Conservation (phyloP, 2,888 invertebrate genomes). For the Scaptomyza flava region DNA sequence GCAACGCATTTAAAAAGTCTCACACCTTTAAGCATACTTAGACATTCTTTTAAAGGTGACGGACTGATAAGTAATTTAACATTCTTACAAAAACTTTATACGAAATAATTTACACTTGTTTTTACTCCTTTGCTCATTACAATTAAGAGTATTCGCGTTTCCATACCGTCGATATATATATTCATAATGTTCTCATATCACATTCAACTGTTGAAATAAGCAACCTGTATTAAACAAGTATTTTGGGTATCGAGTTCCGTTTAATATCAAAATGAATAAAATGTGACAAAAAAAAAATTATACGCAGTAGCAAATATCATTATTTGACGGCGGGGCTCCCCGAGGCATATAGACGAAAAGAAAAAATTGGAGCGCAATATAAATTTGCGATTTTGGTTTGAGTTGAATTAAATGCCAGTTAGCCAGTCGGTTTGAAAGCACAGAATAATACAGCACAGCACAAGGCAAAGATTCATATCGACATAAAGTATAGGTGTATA, state of each 20-base stretch:
- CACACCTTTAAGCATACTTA: not conserved
- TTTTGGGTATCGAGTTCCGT: slow-evolving; percentile 17
- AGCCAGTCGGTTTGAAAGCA: slow-evolving; percentile 21
- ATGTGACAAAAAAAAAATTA: slow-evolving; percentile 14
- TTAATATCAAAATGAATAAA: slow-evolving; percentile 24
- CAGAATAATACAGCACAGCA: slow-evolving; percentile 31
- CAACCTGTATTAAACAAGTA: slow-evolving; percentile 15
- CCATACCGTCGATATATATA: too few species aligned
- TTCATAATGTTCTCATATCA: not conserved
- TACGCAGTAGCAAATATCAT: slow-evolving; percentile 21
- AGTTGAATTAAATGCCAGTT: slow-evolving; percentile 58
- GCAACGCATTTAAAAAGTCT: not conserved
- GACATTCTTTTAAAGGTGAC: not conserved
- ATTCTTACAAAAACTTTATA: too few species aligned
- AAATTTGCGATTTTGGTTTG: slow-evolving; percentile 23
- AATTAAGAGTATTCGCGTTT: too few species aligned
- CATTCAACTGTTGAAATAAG: not conserved
- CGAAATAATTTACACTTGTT: not conserved
- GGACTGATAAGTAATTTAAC: too few species aligned
- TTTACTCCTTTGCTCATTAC: not conserved
- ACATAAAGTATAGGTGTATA: slow-evolving; percentile 4
- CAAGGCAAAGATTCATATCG: slow-evolving; percentile 48
- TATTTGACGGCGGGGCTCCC: slow-evolving; percentile 5
- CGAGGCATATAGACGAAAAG: not conserved
- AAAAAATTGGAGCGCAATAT: slow-evolving; percentile 16